Evolutionary conservation across 1,140 invertebrate genomes (phyloP).

Genomic region (Aphidius ervi): DNA sequence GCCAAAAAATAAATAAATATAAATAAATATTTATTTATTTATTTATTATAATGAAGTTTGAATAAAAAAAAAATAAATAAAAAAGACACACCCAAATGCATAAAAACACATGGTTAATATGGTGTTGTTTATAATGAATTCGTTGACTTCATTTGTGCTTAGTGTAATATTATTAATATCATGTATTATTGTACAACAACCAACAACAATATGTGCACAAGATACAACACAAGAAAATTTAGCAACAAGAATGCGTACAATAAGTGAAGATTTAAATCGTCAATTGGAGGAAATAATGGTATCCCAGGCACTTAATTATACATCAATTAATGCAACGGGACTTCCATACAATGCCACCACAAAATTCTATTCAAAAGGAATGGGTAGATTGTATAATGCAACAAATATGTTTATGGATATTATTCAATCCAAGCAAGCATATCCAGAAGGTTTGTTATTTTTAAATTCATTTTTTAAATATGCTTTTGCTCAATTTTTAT

Average conservation of each 20-base stretch:
- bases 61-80: no score
- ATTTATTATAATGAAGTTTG: no score
- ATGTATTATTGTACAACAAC: no score
- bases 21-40: no score
- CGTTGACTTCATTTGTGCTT: no score
- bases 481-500: neutral
- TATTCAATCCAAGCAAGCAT: conserved; percentile 51
- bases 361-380: conserved; percentile 62
- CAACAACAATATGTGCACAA: neutral
- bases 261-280: conserved; percentile 50
- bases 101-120: no score
- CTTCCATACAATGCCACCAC: conserved; percentile 56
- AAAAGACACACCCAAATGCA: no score
- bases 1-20: no score
- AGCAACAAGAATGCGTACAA: conserved; percentile 38
- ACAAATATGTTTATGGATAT: conserved; percentile 62
- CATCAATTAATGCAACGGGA: conserved; percentile 42
- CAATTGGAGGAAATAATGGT: conserved; percentile 50
- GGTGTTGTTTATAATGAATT: no score
- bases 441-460: conserved; percentile 54
- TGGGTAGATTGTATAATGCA: conserved; percentile 65
- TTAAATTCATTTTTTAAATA: conserved; percentile 6
- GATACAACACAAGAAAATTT: conserved; percentile 23
- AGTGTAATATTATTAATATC: conserved; percentile 8
- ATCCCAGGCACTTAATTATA: conserved; percentile 48